Conservation (phyloP, 2,888 invertebrate genomes). For the Calliscelio sp. region DNA sequence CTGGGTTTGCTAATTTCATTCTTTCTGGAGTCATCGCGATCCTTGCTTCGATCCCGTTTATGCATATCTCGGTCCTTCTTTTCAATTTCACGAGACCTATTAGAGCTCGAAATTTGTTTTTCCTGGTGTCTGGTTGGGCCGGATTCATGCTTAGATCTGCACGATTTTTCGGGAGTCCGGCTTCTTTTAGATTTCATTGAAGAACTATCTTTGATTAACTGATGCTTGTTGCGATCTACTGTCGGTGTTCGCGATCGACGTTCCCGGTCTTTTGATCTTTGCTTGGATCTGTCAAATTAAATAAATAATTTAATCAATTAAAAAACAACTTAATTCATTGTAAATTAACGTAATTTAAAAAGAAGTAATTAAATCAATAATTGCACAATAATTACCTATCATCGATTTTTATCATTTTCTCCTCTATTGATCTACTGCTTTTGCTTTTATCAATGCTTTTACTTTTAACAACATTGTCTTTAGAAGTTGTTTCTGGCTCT, state of each 20-base stretch:
- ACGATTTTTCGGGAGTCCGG: conserved; percentile 82
- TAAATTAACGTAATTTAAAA: too few species aligned
- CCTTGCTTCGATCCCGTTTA: conserved; percentile 82
- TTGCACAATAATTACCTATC: conserved; percentile 74
- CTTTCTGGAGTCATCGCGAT: conserved; percentile 81
- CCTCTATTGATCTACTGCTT: conserved; percentile 77
- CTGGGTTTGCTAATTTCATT: conserved; percentile 77
- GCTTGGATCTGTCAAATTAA: conserved; percentile 77
- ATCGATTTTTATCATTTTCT: conserved; percentile 77
- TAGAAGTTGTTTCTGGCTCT: conserved; percentile 69
- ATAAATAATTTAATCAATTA: background rate
- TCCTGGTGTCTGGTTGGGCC: conserved; percentile 79
- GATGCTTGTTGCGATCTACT: conserved; percentile 81
- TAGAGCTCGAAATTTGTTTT: conserved; percentile 72
- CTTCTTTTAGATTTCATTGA: conserved; percentile 80
- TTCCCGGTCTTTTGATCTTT: conserved; percentile 83
- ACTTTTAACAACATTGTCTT: conserved; percentile 67
- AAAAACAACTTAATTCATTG: too few species aligned
- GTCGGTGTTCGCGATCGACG: conserved; percentile 84
- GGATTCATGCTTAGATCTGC: conserved; percentile 79
- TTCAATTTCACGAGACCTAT: conserved; percentile 79
- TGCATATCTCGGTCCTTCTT: conserved; percentile 82
- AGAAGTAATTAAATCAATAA: too few species aligned
- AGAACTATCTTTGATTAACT: conserved; percentile 78
- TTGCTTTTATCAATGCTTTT: conserved; percentile 79